These are phyloP conservation scores for Ariolimax columbianus DNA, from an alignment of 2,888 invertebrate species.

Conservation along the genomic window DNA sequence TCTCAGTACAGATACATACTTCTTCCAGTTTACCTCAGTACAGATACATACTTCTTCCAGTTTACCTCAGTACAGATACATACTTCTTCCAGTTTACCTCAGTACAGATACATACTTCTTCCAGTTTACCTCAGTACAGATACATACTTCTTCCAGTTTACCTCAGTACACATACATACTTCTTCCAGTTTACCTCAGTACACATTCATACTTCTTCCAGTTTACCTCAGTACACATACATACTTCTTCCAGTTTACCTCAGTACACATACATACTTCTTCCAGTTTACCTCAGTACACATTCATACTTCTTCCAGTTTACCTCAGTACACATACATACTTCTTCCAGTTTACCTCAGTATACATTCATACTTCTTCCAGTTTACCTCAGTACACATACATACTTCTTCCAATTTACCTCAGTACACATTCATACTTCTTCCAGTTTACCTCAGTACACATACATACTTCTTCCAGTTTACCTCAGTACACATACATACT, in stretches of 20 bases:
- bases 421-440: slow-evolving; percentile 32
- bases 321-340: slow-evolving; percentile 33
- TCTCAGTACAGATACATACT: slow-evolving; percentile 35
- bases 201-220: not conserved
- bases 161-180: slow-evolving; percentile 33
- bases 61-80: slow-evolving; percentile 34
- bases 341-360: not conserved
- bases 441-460: slow-evolving; percentile 36
- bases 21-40: slow-evolving; percentile 35
- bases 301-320: not conserved
- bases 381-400: slow-evolving; percentile 34
- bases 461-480: not conserved
- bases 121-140: slow-evolving; percentile 36
- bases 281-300: slow-evolving; percentile 36
- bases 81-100: not conserved
- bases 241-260: not conserved
- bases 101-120: slow-evolving; percentile 31
- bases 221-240: slow-evolving; percentile 34
- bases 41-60: not conserved
- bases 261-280: slow-evolving; percentile 31
- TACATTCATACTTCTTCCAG: not conserved
- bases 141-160: not conserved
- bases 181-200: slow-evolving; percentile 35
- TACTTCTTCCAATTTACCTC: not conserved
- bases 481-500: slow-evolving; percentile 33